Base-by-base conservation (phyloP, 2,888 invertebrate species). In the Aelia acuminata region DNA sequence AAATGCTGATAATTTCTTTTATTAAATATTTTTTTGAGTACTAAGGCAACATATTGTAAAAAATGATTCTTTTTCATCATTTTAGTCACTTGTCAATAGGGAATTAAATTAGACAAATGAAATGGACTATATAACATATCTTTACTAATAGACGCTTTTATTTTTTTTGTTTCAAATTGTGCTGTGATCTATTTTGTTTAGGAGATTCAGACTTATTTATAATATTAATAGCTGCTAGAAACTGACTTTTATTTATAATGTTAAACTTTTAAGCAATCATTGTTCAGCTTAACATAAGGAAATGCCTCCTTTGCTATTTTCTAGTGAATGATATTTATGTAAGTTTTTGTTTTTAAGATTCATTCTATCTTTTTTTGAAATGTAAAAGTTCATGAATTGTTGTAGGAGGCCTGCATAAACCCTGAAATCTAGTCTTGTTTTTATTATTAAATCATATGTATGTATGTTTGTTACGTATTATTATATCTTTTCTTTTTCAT, bases 391-490 rank as follows among this genome's bases (percentile, higher is more conserved):
- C 35, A 35, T 4, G 35, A 70, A 70, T 8, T 70, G 63, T 70
- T 35, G 18, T 26, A 35, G 63, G 63, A 70, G 63, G 63, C 85
- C 50, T 53, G 0, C 15, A 57, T 26, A 85, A 50, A 85, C 85
- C 57, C 53, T 15, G 57, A 85, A 39, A n/a, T 85, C 85, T 85
- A 85, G 85, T 85, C 85, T 85, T 53, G 53, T 85, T 39, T 85
- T 85, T 85, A 53, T 85, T 85, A 53, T 85, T 85, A 57, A 39
- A 53, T 50, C 20, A 85, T 85, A 53, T 50, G 22, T 84, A 47
- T 48, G 49, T 85, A 53, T 53, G 22, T 39, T 53, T 53, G n/a
- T 85, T 85, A 53, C 85, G 50, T 39, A 50, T 85, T 31, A 35
- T 53, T 85, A 22, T 39, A 84, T 35, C 31, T 39, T 39, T 26